These are phyloP conservation scores for Megaceryle maxima DNA, from an alignment of 2,113 vertebrate genomes.

Conservation along the genomic window DNA sequence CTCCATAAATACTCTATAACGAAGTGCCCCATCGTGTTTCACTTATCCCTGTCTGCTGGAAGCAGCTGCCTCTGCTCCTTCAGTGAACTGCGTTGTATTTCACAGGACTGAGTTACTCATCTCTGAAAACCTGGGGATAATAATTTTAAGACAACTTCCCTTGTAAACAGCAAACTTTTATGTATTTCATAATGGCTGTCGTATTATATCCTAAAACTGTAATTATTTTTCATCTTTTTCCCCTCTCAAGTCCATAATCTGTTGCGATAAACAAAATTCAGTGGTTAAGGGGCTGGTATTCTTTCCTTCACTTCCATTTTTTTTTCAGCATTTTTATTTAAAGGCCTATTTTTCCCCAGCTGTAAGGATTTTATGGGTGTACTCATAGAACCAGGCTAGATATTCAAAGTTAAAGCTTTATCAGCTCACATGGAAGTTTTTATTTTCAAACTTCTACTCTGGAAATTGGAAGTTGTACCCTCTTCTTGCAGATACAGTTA, in stretches of 20 bases:
- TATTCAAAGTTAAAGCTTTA: conserved; percentile 13
- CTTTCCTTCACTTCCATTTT: background rate
- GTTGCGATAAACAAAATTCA: background rate
- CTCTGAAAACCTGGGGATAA: background rate
- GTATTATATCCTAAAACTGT: background rate
- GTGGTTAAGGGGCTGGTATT: background rate
- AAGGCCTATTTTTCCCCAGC: background rate
- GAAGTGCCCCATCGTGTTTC: background rate
- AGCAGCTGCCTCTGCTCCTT: background rate
- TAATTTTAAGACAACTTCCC: background rate
- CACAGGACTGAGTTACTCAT: background rate
- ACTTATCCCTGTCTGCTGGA: background rate
- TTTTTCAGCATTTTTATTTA: conserved; percentile 45
- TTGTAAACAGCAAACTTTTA: background rate
- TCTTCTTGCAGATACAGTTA: background rate
- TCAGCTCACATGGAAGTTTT: background rate
- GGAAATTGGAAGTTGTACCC: background rate
- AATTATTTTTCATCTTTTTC: background rate
- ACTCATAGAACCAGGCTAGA: background rate
- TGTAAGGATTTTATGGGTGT: conserved; percentile 18
- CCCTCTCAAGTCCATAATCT: background rate
- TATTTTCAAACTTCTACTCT: background rate
- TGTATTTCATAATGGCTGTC: background rate
- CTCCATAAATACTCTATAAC: background rate
- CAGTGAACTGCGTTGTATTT: background rate